Conservation (phyloP, 2,797 vertebrate genomes). For the Mormyrops boulengeri region DNA sequence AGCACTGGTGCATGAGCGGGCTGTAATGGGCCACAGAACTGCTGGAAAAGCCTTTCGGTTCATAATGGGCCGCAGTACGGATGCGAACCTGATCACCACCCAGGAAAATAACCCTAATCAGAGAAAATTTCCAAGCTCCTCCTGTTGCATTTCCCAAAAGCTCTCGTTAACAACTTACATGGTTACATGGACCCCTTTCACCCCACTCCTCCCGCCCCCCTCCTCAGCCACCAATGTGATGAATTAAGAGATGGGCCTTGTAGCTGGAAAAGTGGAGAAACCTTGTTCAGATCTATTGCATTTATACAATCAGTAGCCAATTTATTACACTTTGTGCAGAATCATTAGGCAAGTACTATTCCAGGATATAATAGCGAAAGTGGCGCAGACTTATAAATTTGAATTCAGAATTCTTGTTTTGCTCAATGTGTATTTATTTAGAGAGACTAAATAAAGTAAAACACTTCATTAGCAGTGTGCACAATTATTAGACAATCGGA, state of each 20-base stretch:
- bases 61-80: neutral
- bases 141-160: neutral
- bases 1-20: neutral
- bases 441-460: neutral
- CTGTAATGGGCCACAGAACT: neutral
- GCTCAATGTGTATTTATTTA: neutral
- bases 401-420: neutral
- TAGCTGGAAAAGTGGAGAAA: neutral
- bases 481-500: neutral
- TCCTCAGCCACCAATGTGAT: neutral
- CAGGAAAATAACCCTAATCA: neutral
- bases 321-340: neutral
- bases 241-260: neutral
- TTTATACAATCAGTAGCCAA: neutral
- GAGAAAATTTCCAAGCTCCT: neutral
- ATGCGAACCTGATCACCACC: neutral
- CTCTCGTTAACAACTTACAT: neutral
- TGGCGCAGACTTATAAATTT: neutral
- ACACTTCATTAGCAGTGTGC: neutral
- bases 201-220: neutral
- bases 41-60: neutral
- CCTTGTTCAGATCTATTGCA: neutral
- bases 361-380: neutral
- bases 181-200: neutral
- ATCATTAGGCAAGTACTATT: neutral